These are phyloP conservation scores for Sparus aurata DNA, from an alignment of 2,797 vertebrate species.

Conservation along the genomic window DNA sequence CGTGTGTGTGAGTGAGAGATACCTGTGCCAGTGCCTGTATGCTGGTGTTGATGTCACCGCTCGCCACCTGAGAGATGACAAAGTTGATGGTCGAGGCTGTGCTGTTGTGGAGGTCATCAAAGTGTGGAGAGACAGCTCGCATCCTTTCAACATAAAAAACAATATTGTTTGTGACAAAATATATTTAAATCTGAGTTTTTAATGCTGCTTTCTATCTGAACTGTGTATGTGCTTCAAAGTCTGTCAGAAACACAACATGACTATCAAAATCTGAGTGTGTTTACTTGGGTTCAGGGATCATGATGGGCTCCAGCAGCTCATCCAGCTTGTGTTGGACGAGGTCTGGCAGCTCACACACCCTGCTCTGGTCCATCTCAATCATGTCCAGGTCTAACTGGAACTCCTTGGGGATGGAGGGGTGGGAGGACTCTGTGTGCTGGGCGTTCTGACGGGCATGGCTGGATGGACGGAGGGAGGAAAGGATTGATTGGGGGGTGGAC, in stretches of 20 bases:
- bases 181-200: neutral
- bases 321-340: conserved; percentile 98
- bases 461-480: conserved; percentile 18
- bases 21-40: conserved; percentile 98
- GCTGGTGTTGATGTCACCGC: conserved; percentile 97
- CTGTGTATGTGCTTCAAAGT: neutral
- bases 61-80: conserved; percentile 98
- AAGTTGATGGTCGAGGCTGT: conserved; percentile 98
- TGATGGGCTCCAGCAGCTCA: conserved; percentile 96
- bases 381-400: conserved; percentile 98
- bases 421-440: conserved; percentile 86
- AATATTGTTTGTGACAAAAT: neutral
- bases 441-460: conserved; percentile 95
- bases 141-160: conserved; percentile 83
- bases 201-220: neutral
- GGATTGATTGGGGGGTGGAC: neutral
- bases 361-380: conserved; percentile 94
- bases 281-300: conserved; percentile 97
- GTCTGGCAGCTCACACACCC: conserved; percentile 94
- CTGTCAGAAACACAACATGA: no score
- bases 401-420: conserved; percentile 91
- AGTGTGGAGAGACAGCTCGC: conserved; percentile 93
- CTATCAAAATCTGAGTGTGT: neutral
- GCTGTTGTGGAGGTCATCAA: conserved; percentile 97
- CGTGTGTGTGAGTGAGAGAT: conserved; percentile 10